Evolutionary conservation across 2,113 vertebrate species (phyloP).

Genomic region (Megaceryle torquata): DNA sequence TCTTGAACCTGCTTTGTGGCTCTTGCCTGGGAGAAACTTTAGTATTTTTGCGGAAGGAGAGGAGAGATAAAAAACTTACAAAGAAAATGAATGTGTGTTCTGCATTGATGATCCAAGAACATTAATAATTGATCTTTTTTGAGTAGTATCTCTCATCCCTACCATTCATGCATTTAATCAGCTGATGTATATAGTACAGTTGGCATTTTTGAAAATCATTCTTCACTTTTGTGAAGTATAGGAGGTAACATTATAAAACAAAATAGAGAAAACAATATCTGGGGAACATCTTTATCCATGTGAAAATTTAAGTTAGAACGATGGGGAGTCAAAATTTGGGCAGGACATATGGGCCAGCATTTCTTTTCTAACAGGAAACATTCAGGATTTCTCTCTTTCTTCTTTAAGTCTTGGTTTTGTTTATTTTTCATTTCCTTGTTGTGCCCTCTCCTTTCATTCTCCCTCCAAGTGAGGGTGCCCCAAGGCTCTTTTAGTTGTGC

Average conservation of each 20-base stretch:
- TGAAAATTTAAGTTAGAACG: slow-evolving; percentile 1
- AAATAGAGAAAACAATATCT: neutral
- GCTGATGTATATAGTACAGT: neutral
- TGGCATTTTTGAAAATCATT: neutral
- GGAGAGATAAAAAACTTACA: slow-evolving; percentile 16
- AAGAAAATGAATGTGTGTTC: slow-evolving; percentile 14
- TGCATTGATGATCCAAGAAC: slow-evolving; percentile 30
- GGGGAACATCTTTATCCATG: neutral
- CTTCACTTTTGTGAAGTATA: neutral
- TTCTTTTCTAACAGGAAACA: neutral
- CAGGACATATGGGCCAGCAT: neutral
- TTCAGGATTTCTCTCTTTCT: neutral
- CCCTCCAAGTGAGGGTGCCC: neutral
- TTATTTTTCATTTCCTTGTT: neutral
- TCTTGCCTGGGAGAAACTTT: slow-evolving; percentile 20
- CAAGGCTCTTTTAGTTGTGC: neutral
- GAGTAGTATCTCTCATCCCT: neutral
- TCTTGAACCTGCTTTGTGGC: slow-evolving; percentile 41
- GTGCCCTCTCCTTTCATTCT: neutral
- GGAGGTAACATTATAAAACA: neutral
- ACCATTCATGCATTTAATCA: slow-evolving; percentile 10
- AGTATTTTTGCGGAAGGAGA: neutral
- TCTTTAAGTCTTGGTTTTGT: neutral
- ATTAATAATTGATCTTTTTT: slow-evolving; percentile 22
- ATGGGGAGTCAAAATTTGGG: neutral